Percentiles rank a stretch among this genome's conserved stretches.
Evolutionary conservation across 2,888 invertebrate species (phyloP).

Genomic region (Copidosoma aretas): DNA sequence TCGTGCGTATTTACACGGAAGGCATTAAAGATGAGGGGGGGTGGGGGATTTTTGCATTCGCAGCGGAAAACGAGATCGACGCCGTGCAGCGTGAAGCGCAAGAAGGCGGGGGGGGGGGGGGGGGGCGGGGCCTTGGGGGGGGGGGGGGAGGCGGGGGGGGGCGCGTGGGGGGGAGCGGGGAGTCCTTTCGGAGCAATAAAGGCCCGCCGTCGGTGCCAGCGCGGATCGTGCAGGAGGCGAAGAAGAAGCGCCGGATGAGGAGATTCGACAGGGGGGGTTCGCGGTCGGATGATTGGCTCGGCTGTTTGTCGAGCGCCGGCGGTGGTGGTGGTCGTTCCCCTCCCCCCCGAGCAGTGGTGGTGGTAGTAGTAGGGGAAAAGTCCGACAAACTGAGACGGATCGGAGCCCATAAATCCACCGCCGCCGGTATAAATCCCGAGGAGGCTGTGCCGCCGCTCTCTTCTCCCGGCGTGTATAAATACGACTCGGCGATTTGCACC

Average conservation of each 20-base stretch:
- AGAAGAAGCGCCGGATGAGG: not conserved
- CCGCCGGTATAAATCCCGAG: conserved; percentile 57
- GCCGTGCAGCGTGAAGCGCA: too few species aligned
- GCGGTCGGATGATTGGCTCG: conserved; percentile 7
- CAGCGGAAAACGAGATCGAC: too few species aligned
- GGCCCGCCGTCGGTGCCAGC: conserved; percentile 2
- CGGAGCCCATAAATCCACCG: conserved; percentile 59
- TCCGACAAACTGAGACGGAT: conserved; percentile 60
- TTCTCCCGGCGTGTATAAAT: conserved; percentile 56
- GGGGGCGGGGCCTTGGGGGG: not conserved
- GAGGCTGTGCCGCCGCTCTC: conserved; percentile 36
- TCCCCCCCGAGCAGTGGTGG: not conserved
- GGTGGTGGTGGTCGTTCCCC: conserved; percentile 5
- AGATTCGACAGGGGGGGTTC: not conserved
- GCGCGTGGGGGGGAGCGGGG: conserved; percentile 14
- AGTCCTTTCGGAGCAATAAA: conserved; percentile 22
- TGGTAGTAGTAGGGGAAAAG: not conserved
- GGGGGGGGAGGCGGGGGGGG: too few species aligned
- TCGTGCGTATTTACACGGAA: too few species aligned
- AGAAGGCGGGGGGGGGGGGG: not conserved
- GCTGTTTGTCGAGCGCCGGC: not conserved
- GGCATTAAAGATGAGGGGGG: too few species aligned
- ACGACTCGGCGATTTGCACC: conserved; percentile 59
- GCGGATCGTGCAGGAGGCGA: not conserved
- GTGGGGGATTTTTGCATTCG: too few species aligned